Base-by-base conservation (phyloP, 1,140 invertebrate species). In the Pogonus chalceus region DNA sequence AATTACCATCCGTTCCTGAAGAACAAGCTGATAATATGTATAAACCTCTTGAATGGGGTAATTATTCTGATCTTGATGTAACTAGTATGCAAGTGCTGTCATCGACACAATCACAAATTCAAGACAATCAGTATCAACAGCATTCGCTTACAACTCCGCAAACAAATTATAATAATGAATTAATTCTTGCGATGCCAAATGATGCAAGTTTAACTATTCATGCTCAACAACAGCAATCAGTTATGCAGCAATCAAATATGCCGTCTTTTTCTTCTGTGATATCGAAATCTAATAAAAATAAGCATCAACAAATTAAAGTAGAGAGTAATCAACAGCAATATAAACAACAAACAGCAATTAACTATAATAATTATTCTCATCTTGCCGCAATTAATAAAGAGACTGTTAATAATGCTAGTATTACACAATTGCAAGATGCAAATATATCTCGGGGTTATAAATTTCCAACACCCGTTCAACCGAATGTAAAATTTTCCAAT, bases 1-100 rank as follows among this genome's bases (percentile, higher is more conserved):
- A 79, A 65, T 64, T 84, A 54, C 76, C 82, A 47, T 72, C 81
- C 2, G 82, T 84, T 53, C 81, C 80, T 50, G 82, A 84, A 71
- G 82, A 84, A 64, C 69, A 71, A 21, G 47, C 55, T 10, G 54
- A 54, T 50, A 53, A 58, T 35, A 21, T 10, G 16, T 50, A 52
- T 35, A 51, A 50, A 3, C 3, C 47, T 47, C 49, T 72, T n/a
- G 71, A 58, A 52, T 66, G 65, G 56, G 70, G n/a, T n/a, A n/a
- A 62, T 60, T 75, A 75, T 58, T 57, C 72, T 1, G 74, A 75
- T 43, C 61, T 75, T 14, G 72, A 76, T 55, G 54, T 74, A 18
- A 70, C 20, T 22, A 23, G 59, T 46, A 54, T 60, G 56, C 37
- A 58, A 60, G 54, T 50, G 37, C 4, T 43, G 37, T 18, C 37